phyloP scores from a whole-genome alignment of 1,140 invertebrate species.

The Varroa destructor region DNA sequence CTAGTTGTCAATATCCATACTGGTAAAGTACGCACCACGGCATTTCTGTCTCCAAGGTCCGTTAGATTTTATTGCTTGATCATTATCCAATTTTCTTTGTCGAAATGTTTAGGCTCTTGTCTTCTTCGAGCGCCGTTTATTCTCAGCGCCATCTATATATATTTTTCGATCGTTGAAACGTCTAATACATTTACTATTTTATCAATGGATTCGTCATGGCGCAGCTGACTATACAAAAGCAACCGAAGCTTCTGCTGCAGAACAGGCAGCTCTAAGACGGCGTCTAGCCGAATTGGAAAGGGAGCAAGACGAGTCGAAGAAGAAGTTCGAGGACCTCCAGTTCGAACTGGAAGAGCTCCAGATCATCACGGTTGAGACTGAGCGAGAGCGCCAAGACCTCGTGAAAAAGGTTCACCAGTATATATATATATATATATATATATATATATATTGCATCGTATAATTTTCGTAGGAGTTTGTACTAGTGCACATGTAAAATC shows the following conservation, averaged over 20 bases:
- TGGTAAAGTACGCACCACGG: too few species aligned
- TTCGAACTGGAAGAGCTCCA: constrained; percentile 81
- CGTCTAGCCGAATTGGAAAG: constrained; percentile 60
- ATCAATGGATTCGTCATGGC: constrained; percentile 25
- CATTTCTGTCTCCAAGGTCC: too few species aligned
- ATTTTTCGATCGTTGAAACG: constrained; percentile 29
- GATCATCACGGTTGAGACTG: constrained; percentile 59
- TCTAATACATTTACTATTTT: too few species aligned
- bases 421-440: too few species aligned
- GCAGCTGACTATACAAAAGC: constrained; percentile 32
- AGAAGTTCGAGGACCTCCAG: constrained; percentile 76
- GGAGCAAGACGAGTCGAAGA: constrained; percentile 46
- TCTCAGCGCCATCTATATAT: background rate
- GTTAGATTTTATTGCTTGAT: too few species aligned
- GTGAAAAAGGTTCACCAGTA: constrained; percentile 14
- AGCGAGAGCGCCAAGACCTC: constrained; percentile 47
- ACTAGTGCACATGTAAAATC: too few species aligned
- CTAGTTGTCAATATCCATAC: too few species aligned
- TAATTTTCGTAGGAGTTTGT: background rate
- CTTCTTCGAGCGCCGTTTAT: too few species aligned
- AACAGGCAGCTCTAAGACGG: constrained; percentile 52
- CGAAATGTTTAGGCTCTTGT: too few species aligned
- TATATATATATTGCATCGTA: too few species aligned
- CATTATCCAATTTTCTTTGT: too few species aligned
- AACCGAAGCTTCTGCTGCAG: constrained; percentile 40